Evolutionary conservation across 2,113 vertebrate species (phyloP).

Genomic region (Nicator chloris): DNA sequence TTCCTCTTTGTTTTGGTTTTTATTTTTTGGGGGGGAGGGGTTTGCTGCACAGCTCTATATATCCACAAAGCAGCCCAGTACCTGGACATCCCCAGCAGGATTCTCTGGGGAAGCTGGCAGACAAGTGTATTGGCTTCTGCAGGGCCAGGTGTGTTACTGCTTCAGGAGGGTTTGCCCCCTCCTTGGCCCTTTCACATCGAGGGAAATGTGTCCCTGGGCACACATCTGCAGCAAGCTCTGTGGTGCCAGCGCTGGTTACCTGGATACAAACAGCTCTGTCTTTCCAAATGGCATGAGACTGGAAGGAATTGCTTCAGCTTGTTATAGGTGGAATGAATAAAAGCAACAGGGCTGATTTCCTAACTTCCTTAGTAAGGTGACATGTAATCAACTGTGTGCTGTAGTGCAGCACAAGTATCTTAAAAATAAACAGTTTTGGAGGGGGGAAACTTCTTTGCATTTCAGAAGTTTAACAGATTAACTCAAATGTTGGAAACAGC

Average conservation of each 20-base stretch:
- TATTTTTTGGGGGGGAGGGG: too few relatives aligned
- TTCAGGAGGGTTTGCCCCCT: background rate
- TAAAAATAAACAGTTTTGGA: background rate
- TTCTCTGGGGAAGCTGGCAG: background rate
- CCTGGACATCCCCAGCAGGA: background rate
- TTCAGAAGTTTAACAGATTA: background rate
- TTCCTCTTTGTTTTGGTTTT: too few relatives aligned
- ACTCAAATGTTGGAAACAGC: background rate
- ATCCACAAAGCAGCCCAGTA: background rate
- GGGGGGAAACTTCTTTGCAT: background rate
- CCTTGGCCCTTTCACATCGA: background rate
- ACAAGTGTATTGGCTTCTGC: fast-evolving
- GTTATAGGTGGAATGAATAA: background rate
- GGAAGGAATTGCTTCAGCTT: constrained; percentile 14
- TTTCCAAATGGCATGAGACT: background rate
- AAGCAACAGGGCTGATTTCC: background rate
- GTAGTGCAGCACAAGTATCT: background rate
- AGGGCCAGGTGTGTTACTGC: background rate
- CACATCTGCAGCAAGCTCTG: background rate
- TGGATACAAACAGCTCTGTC: background rate
- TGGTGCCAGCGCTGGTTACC: background rate
- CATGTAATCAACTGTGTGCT: background rate
- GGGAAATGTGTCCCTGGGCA: background rate
- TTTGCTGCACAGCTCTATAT: background rate
- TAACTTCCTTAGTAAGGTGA: background rate